Evolutionary conservation across 2,888 invertebrate genomes (phyloP).

Genomic region (Bimastos eiseni): DNA sequence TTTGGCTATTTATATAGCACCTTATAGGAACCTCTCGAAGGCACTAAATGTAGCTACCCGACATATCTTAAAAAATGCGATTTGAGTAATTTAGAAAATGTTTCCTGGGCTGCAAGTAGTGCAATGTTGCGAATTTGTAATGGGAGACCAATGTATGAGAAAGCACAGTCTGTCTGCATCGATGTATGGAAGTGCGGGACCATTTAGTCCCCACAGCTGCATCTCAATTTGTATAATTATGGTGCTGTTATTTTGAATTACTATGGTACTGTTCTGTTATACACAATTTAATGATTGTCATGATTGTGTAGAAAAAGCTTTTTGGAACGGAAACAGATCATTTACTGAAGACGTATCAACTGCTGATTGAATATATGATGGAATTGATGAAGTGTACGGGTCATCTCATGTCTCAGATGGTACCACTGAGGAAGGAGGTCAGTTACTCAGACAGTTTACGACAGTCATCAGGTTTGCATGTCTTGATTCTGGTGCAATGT

Average conservation of each 20-base stretch:
- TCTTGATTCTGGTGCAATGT: background rate
- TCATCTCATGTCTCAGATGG: background rate
- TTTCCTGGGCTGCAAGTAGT: no score
- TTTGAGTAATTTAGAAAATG: no score
- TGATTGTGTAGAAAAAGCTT: conserved; percentile 16
- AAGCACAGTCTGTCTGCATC: no score
- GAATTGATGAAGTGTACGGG: background rate
- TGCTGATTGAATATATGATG: background rate
- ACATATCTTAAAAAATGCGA: no score
- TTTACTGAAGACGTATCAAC: background rate
- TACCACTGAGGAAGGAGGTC: background rate
- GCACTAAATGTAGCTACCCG: no score
- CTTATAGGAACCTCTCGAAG: no score
- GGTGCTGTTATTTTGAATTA: background rate
- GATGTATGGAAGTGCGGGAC: no score
- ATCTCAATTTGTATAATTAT: no score
- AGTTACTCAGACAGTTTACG: background rate
- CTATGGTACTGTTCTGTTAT: background rate
- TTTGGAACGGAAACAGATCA: background rate
- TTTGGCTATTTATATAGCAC: no score
- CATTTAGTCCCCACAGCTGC: no score
- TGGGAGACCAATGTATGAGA: no score
- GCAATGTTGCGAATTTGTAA: no score
- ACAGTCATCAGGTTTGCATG: background rate
- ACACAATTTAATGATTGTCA: background rate